A percentile compares a stretch with the other conserved stretches of the same genome.
Evolutionary conservation across 2,113 vertebrate species (phyloP).

Genomic region (Vulpes vulpes): DNA sequence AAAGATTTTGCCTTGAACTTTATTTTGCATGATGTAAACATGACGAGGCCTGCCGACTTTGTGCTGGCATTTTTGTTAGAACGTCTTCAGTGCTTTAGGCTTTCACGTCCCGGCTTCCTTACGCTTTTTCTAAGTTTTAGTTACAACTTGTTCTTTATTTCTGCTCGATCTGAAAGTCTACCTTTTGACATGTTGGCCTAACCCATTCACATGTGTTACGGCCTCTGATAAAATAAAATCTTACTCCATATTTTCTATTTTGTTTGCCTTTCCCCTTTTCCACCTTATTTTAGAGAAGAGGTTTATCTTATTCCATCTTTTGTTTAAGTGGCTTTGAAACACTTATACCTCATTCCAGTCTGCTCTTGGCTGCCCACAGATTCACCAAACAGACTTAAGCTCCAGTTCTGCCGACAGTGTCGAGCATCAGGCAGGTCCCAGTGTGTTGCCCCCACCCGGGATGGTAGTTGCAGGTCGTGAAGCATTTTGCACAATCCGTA

Average conservation of each 20-base stretch:
- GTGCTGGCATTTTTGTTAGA: neutral
- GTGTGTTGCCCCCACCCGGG: neutral
- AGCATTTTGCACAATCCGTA: rapidly evolving
- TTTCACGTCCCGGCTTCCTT: neutral
- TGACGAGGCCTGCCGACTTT: neutral
- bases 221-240: neutral
- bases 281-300: neutral
- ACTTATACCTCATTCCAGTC: neutral
- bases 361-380: neutral
- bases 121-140: neutral
- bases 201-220: neutral
- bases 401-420: neutral
- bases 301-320: neutral
- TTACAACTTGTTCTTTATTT: neutral
- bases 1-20: neutral
- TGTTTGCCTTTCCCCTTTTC: neutral
- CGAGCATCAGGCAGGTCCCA: neutral
- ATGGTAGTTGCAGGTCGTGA: neutral
- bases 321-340: neutral
- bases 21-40: neutral
- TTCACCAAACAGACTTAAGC: neutral
- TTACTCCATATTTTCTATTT: neutral
- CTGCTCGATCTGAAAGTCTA: neutral
- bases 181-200: neutral
- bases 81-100: neutral